Percentiles rank a stretch among this genome's conserved stretches.
These are phyloP conservation scores for Acrocephalus kingi DNA, from an alignment of 2,113 vertebrate genomes.

Conservation along the genomic window DNA sequence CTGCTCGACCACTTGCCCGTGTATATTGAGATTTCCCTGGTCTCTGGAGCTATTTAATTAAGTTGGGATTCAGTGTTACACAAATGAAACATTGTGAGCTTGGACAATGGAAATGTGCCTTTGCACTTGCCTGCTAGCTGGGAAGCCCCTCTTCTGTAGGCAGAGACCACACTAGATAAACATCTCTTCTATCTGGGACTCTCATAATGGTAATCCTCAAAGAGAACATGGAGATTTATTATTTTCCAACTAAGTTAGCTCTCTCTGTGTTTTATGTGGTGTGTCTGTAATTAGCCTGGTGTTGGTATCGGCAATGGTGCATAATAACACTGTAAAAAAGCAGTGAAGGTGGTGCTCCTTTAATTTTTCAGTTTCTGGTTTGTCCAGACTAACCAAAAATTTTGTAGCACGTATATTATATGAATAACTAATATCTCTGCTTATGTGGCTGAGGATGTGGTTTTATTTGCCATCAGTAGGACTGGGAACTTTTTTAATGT, in stretches of 20 bases:
- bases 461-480: not conserved
- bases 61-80: slow-evolving; percentile 62
- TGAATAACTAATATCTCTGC: not conserved
- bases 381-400: not conserved
- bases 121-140: not conserved
- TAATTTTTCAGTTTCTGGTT: not conserved
- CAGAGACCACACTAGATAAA: not conserved
- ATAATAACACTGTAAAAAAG: not conserved
- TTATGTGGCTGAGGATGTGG: not conserved
- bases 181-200: not conserved
- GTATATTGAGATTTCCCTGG: slow-evolving; percentile 39
- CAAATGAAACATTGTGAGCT: slow-evolving; percentile 53
- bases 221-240: not conserved
- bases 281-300: not conserved
- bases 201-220: not conserved
- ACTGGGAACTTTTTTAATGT: not conserved
- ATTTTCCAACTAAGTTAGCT: not conserved
- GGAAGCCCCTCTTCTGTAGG: not conserved
- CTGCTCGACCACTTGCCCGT: not conserved
- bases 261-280: not conserved
- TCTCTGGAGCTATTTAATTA: slow-evolving; percentile 62
- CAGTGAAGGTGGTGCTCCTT: not conserved
- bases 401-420: not conserved
- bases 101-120: not conserved
- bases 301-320: not conserved